phyloP scores from a whole-genome alignment of 2,113 vertebrate genomes.

The Platysternon megacephalum region DNA sequence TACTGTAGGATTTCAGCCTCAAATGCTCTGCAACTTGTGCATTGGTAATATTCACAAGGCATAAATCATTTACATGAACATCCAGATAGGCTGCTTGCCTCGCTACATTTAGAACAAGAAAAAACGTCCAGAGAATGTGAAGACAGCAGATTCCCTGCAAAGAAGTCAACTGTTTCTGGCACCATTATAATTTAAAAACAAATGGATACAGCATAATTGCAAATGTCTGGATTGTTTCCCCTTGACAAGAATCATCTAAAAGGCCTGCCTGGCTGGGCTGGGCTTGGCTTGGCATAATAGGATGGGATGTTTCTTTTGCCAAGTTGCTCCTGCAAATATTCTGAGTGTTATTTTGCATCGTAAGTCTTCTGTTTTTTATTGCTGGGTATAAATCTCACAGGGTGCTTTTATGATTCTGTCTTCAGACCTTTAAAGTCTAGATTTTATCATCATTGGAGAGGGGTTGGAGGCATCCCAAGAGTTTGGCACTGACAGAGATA shows the following conservation, averaged over 20 bases:
- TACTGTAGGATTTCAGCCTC: background rate
- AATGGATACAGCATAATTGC: slow-evolving; percentile 26
- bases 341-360: slow-evolving; percentile 10
- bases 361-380: background rate
- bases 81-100: slow-evolving; percentile 38
- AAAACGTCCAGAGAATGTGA: background rate
- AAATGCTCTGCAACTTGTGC: background rate
- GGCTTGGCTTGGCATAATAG: background rate
- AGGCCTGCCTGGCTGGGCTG: background rate
- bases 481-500: slow-evolving; percentile 52
- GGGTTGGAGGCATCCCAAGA: slow-evolving; percentile 35
- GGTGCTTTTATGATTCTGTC: slow-evolving; percentile 17
- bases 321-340: background rate
- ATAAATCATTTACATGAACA: slow-evolving; percentile 9
- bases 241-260: slow-evolving; percentile 18
- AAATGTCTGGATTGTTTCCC: slow-evolving; percentile 10
- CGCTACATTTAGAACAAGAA: background rate
- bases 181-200: slow-evolving; percentile 44
- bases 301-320: slow-evolving; percentile 13
- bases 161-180: slow-evolving; percentile 26
- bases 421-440: slow-evolving; percentile 36
- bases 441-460: slow-evolving; percentile 53
- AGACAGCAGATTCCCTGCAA: background rate
- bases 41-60: slow-evolving; percentile 14
- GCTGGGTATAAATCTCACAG: slow-evolving; percentile 42